Evolutionary conservation across 2,797 vertebrate species (phyloP).

Genomic region (Phylloscopus collybita): DNA sequence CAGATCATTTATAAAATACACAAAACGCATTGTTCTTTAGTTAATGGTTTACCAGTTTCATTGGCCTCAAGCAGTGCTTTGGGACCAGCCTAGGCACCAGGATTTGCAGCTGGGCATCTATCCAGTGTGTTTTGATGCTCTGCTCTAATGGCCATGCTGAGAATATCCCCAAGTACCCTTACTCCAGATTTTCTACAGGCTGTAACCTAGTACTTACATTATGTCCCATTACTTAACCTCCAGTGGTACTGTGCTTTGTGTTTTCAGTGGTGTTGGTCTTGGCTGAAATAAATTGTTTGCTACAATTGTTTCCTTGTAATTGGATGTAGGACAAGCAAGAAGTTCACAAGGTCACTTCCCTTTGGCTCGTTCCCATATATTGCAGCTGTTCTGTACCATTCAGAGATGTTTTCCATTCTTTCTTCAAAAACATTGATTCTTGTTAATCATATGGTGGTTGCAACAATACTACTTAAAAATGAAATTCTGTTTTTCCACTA

Average conservation of each 20-base stretch:
- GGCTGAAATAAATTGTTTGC: background rate
- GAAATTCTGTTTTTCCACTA: conserved; percentile 52
- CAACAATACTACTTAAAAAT: background rate
- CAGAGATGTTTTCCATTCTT: background rate
- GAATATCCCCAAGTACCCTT: background rate
- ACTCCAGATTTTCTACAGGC: background rate
- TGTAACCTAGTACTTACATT: background rate
- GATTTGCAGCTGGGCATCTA: background rate
- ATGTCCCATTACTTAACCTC: background rate
- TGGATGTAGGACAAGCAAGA: background rate
- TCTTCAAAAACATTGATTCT: background rate
- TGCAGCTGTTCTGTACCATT: background rate
- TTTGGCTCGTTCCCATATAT: background rate
- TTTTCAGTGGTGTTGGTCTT: background rate
- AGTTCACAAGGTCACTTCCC: background rate
- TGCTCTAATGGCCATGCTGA: background rate
- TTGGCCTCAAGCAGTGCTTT: background rate
- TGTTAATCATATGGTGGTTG: background rate
- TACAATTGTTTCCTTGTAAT: background rate
- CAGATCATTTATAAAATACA: background rate
- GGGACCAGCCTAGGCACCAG: background rate
- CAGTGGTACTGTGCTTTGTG: background rate
- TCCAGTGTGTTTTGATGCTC: background rate
- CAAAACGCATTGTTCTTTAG: background rate
- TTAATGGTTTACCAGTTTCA: background rate